Percentiles rank a stretch among this genome's conserved stretches.
These are phyloP conservation scores for Tringa solitaria DNA, from an alignment of 2,113 vertebrate species.

Conservation along the genomic window DNA sequence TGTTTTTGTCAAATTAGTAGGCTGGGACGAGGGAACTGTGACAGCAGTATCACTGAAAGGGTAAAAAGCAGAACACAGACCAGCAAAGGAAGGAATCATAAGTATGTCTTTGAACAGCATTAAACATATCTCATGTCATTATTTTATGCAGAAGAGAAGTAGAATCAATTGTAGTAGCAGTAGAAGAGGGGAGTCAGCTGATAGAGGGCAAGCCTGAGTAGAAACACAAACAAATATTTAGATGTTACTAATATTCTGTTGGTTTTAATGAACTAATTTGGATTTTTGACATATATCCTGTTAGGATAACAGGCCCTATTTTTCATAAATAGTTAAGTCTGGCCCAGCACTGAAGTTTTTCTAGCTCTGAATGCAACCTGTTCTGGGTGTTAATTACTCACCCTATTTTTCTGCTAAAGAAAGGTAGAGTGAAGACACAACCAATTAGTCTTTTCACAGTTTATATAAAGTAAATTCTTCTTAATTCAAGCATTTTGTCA, in stretches of 20 bases:
- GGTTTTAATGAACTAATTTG: background rate
- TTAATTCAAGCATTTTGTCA: conserved; percentile 17
- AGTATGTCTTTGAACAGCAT: background rate
- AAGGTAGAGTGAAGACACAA: background rate
- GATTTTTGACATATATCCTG: background rate
- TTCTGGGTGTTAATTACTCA: background rate
- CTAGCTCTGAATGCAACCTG: background rate
- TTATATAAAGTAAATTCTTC: conserved; percentile 28
- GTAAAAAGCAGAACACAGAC: background rate
- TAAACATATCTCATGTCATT: background rate
- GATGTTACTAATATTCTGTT: background rate
- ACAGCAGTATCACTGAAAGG: background rate
- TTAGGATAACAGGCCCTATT: background rate
- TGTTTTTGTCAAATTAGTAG: background rate
- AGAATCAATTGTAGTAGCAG: background rate
- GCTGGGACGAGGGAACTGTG: background rate
- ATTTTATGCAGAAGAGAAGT: background rate
- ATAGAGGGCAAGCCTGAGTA: background rate
- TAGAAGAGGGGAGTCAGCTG: background rate
- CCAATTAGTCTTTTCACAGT: background rate
- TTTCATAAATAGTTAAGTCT: background rate
- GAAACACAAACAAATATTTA: background rate
- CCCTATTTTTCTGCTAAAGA: background rate
- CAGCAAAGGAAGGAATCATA: background rate
- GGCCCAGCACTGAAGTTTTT: background rate